Base-by-base conservation (phyloP, 2,888 invertebrate species). In the Drosophila antonietae region DNA sequence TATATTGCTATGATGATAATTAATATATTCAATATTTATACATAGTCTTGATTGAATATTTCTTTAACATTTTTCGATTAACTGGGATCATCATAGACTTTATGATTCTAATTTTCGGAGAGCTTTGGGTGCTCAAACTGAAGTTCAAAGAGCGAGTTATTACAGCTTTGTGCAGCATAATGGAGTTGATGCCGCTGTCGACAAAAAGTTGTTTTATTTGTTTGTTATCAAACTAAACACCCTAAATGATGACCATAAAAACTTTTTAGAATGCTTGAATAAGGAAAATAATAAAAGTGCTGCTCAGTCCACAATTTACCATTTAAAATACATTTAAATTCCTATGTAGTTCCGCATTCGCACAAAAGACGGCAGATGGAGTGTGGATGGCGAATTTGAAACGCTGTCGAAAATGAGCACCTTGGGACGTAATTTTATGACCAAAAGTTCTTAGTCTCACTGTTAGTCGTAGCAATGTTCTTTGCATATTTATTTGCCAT, bases 251-350 rank as follows among this genome's bases (percentile, higher is more conserved):
- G 80, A 56, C 51, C 87, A 81, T 83, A 86, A 86, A 88, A 83
- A 88, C 84, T 88, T 83, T 88, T 88, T 83, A 86, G 83, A 78
- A 75, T 65, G 51, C 14, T 64, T 53, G 64, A 65, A 41, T 49
- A 55, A 78, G 49, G 68, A 46, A 58, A 73, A 68, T 66, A 57
- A 60, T 70, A 79, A 65, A 65, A 61, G 37, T 47, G 18, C 43
- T 12, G 41, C 23, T 15, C 60, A 35, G 53, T 46, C 61, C 20
- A 59, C 59, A 76, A 60, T 46, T 51, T 55, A 71, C 77, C 85
- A 88, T 86, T 83, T 88, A 80, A 67, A 31, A 73, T 73, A 72
- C 75, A 75, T 81, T 83, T 55, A 68, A 75, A 83, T 73, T 81
- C 68, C 65, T 41, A 67, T 74, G 67, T 64, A 80, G 55, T 62